Base-by-base conservation (phyloP, 2,888 invertebrate genomes). In the Nomada goodeniana region DNA sequence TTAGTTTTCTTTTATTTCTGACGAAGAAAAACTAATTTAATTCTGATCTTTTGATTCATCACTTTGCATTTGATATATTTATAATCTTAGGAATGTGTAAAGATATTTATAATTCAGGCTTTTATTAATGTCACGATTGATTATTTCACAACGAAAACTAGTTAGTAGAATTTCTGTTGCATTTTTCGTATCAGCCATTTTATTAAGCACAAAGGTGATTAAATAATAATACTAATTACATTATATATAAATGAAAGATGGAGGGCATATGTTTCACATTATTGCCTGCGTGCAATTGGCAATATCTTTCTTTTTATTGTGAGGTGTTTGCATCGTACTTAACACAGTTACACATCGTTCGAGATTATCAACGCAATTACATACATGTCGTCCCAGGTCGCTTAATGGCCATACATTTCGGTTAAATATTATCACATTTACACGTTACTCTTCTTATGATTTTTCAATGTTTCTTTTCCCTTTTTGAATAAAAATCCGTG, bases 351-450 rank as follows among this genome's bases (percentile, higher is more conserved):
- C 44, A 80, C 68, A 73, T 73, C 61, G 18, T 72, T 80, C 47
- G 67, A 36, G 53, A 36, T 50, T 23, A 42, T 73, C 55, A 63
- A 63, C 53, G 42, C 18, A 52, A 63, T 63, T 63, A 61, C 15
- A 63, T 60, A 60, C 11, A n/a, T 23, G 23, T 23, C 23, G 23
- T 23, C 23, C 23, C 1, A 23, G 23, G 23, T 79, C 59, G 18
- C 36, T 70, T 70, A 65, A 20, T 29, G 64, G 55, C 36, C 50
- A 36, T 61, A 80, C 50, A 72, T 44, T 72, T 76, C 42, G 60
- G 67, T 71, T 80, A 80, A 65, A 79, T 72, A 69, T 78, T 79
- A 81, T 80, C 81, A 74, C 74, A 81, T 80, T 76, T 80, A 81
- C 55, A 81, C 65, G 55, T 69, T 74, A 74, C 60, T 50, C 70